phyloP scores from a whole-genome alignment of 2,888 invertebrate genomes.

The Scaptomyza caliginosa region DNA sequence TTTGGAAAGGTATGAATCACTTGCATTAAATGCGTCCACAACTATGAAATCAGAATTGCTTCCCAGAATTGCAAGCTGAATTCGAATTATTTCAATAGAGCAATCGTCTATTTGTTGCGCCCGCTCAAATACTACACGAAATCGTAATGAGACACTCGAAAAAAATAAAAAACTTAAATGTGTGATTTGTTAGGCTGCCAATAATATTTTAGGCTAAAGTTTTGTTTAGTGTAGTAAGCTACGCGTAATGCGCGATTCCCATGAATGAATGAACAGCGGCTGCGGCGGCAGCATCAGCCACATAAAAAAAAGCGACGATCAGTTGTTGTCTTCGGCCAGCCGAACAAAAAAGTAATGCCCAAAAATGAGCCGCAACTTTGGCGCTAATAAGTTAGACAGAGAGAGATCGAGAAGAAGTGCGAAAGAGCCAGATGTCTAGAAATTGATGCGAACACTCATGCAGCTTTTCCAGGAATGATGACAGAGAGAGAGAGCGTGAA shows the following conservation, averaged over 20 bases:
- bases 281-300: background rate
- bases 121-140: background rate
- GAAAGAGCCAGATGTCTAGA: background rate
- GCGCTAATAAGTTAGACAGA: too few species aligned
- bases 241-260: constrained; percentile 36
- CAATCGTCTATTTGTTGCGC: constrained; percentile 56
- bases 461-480: constrained; percentile 80
- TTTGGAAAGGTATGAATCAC: constrained; percentile 52
- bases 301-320: background rate
- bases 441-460: constrained; percentile 62
- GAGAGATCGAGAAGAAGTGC: background rate
- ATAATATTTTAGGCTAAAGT: too few species aligned
- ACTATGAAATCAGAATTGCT: constrained; percentile 70
- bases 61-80: constrained; percentile 60
- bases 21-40: constrained; percentile 51
- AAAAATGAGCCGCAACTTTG: constrained; percentile 16
- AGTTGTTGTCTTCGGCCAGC: background rate
- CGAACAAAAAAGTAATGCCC: constrained; percentile 18
- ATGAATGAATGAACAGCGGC: constrained; percentile 22
- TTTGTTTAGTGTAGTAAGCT: background rate
- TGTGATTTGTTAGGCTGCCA: too few species aligned
- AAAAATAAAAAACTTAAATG: too few species aligned
- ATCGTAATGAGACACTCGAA: background rate
- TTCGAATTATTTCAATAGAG: constrained; percentile 62
- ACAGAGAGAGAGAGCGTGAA: constrained; percentile 42